Base-by-base conservation (phyloP, 2,113 vertebrate genomes). In the Limanda limanda region DNA sequence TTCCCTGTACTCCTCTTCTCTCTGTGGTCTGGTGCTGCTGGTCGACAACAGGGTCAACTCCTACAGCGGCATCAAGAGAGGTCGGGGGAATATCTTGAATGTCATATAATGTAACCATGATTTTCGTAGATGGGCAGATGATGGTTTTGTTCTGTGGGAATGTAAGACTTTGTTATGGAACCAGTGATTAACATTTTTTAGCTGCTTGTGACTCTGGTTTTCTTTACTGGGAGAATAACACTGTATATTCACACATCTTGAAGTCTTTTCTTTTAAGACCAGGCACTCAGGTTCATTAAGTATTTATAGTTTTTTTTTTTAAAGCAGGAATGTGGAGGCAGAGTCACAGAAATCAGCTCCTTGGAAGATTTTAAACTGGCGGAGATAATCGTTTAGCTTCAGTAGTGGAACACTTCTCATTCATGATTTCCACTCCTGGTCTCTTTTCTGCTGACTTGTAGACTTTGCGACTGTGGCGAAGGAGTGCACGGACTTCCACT, bases 41-140 rank as follows among this genome's bases (percentile, higher is more conserved):
- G 98, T 99, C 0, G 98, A 99, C 87, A 99, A 99, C 90, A 93
- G 97, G 48, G 96, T 99, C 87, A 99, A 97, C 91, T 99, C 97
- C 3, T 99, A 98, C 54, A 99, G 97, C 0, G 97, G 97, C 61
- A 98, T 99, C 85, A 99, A 99, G 89, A 96, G 96, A 96, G 98
- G 97, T 97, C 70, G 68, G 94, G 0, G 20, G 35, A 12, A 42
- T 42, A 42, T 24, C 1, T 31, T 45, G 12, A 56, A 25, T 67
- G 21, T 51, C 2, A 71, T 48, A 4, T 51, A 9, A 59, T 45
- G 40, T 25, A 12, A 42, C 35, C 9, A 10, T 11, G 40, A 48
- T 18, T 17, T 48, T 48, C 45, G 18, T 48, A 48, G 23, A 60
- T 10, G 24, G 3, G 51, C 45, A 47, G 20, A 20, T 31, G 27